Evolutionary conservation across 2,113 vertebrate species (phyloP), one percentile per base, ranked within the genome.

Genomic region (Procavia capensis): DNA sequence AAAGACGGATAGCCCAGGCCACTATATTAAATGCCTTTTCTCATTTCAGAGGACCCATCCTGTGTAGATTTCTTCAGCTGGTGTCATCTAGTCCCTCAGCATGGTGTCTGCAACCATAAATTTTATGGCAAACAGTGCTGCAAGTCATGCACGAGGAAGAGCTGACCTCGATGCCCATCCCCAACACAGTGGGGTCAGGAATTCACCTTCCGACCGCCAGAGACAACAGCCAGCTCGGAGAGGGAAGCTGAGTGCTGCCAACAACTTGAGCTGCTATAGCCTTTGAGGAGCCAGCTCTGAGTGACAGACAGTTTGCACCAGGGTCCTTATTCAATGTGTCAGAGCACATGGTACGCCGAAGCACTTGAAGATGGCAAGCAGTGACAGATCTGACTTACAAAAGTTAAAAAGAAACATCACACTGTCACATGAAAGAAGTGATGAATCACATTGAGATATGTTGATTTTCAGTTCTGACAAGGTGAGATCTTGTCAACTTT

Each of bases 111-210:
- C 91, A 99, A 99, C 98, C 99, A 99, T 98, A 99, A 99, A 94
- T 99, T 99, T 97, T 99, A 99, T 0, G 99, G 99, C 86, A 99
- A 99, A 86, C 99, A 99, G 91, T 99, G 99, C 66, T 99, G 99
- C 98, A 99, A 98, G 96, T 99, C 99, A 11, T 99, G 99, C 93
- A 98, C 99, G 0, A 98, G 98, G 97, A 99, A 99, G 96, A 99
- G 98, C 97, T 99, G 98, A 94, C 98, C 98, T 95, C 72, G 24
- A 66, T 0, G 0, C 24, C 78, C 95, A 63, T 20, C 79, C 50
- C 57, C 90, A 88, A n/a, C 34, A 24, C 79, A 88, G 36, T 24
- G 45, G 70, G 61, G 79, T 88, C 34, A 54, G 57, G 83, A 41
- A 9, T 80, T 91, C 5, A 17, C 61, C 72, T 43, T 6, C 20